Percentiles rank a stretch among this genome's conserved stretches.
Evolutionary conservation across 2,113 vertebrate species (phyloP).

Genomic region (Carassius auratus): DNA sequence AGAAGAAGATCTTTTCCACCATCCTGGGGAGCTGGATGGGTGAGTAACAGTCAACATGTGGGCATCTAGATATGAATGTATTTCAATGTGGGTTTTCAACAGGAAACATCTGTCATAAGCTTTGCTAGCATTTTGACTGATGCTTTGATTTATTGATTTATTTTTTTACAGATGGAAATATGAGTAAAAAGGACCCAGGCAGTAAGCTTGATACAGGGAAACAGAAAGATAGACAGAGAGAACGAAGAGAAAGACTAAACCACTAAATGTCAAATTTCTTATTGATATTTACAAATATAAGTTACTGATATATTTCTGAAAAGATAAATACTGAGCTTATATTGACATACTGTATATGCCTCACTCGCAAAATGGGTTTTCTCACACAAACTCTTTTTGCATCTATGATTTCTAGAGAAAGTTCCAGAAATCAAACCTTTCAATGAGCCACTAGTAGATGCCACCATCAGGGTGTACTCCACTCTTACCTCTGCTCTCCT

Average conservation of each 20-base stretch:
- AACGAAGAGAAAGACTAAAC: not conserved
- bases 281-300: not conserved
- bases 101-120: not conserved
- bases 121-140: slow-evolving; percentile 29
- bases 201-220: slow-evolving; percentile 58
- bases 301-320: not conserved
- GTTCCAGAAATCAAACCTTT: slow-evolving; percentile 74
- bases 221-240: slow-evolving; percentile 20
- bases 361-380: not conserved
- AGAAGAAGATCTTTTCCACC: slow-evolving; percentile 86
- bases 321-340: not conserved
- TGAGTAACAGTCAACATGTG: slow-evolving; percentile 67
- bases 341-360: not conserved
- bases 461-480: slow-evolving; percentile 80
- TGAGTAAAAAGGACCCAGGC: slow-evolving; percentile 63
- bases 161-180: slow-evolving; percentile 62
- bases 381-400: not conserved
- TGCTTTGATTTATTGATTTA: not conserved
- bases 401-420: slow-evolving; percentile 61
- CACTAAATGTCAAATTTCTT: not conserved
- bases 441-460: slow-evolving; percentile 79
- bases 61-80: slow-evolving; percentile 24
- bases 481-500: slow-evolving; percentile 87
- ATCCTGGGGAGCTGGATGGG: slow-evolving; percentile 89
- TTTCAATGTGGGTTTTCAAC: slow-evolving; percentile 34